Percentiles rank a stretch among this genome's conserved stretches.
Evolutionary conservation across 2,888 invertebrate species (phyloP).

Genomic region (Ariolimax columbianus): DNA sequence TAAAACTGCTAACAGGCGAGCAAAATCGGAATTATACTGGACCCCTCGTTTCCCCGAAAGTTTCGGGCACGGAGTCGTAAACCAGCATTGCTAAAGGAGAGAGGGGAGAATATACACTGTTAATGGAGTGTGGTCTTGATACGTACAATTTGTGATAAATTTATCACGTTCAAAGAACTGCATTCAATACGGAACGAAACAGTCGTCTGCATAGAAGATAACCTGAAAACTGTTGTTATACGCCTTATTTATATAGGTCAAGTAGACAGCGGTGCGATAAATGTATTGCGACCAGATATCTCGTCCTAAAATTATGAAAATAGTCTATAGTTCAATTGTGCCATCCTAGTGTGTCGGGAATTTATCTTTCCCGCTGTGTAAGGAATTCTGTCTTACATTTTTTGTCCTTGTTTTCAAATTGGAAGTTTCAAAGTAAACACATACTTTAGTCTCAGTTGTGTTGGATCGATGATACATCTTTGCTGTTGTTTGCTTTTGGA

Average conservation of each 20-base stretch:
- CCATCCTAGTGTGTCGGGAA: neutral
- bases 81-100: neutral
- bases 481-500: neutral
- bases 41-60: conserved; percentile 1
- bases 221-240: neutral
- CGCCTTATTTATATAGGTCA: neutral
- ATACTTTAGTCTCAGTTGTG: neutral
- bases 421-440: neutral
- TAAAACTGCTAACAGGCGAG: conserved; percentile 7
- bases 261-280: neutral
- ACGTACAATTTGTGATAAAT: too few species aligned
- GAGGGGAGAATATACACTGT: too few species aligned
- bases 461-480: neutral
- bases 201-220: too few species aligned
- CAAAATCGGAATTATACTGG: neutral
- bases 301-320: neutral
- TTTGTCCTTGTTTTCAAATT: neutral
- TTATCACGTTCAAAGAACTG: neutral
- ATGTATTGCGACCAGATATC: neutral
- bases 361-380: neutral
- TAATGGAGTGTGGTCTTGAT: too few species aligned
- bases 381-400: neutral
- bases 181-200: neutral
- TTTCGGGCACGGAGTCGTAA: neutral
- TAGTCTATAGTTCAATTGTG: neutral